Base-by-base conservation (phyloP, 2,888 invertebrate genomes). In the Cephus pygmeus region DNA sequence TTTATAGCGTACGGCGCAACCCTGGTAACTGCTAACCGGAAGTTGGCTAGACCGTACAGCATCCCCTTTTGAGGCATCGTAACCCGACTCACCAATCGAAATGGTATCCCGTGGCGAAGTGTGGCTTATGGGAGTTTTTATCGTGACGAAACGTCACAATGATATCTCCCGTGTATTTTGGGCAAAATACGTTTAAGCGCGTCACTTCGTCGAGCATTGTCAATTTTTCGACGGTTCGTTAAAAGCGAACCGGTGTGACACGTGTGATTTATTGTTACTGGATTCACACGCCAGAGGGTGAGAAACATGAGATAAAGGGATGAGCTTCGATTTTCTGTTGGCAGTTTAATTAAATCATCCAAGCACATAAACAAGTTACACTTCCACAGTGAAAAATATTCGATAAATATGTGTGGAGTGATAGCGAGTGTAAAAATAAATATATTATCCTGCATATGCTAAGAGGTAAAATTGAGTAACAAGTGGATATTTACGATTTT, bases 141-240 rank as follows among this genome's bases (percentile, higher is more conserved):
- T 56, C 23, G 56, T 23, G 56, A 56, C 56, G 23, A 56, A 56
- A 56, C 23, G 56, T 56, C 56, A 23, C 1, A 9, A 56, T 4
- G 23, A 23, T 9, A 56, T 9, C 6, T 23, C 1, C 56, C 9
- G 56, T 56, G 23, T 23, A 23, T 56, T 56, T 56, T 56, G 56
- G 56, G 23, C 23, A 23, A 56, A 56, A 56, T 9, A 56, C 23
- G 56, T 56, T 56, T 56, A 56, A 56, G 23, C 56, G 56, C 23
- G 23, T 56, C 23, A 23, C 56, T 56, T 56, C 23, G 56, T 56
- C 56, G 56, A 23, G 23, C 56, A 56, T 56, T 56, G 56, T 23
- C 56, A 56, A 56, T 56, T 56, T 36, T 80, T 81, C 79, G 79
- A 80, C 78, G 80, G 79, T 84, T 83, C 84, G 83, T 83, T 85